Percentiles rank a stretch among this genome's conserved stretches.
Evolutionary conservation across 2,888 invertebrate genomes (phyloP).

Genomic region (Dolomedes plantarius): DNA sequence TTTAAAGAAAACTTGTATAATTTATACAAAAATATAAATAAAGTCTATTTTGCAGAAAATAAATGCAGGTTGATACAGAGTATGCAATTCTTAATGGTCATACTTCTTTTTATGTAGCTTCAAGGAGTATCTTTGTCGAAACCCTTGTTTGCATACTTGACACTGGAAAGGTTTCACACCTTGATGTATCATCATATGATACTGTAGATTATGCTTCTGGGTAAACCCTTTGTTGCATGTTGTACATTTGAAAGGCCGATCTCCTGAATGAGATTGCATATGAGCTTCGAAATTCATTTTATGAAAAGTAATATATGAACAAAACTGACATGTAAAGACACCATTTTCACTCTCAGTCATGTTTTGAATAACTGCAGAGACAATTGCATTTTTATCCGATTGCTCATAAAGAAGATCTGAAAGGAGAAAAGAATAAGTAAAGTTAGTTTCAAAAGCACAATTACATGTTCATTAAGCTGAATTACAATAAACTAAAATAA

Average conservation of each 20-base stretch:
- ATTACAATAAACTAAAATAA: too few relatives aligned
- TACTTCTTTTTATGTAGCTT: conserved; percentile 61
- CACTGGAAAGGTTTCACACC: conserved; percentile 53
- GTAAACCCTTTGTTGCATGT: conserved; percentile 61
- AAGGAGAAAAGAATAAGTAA: not conserved
- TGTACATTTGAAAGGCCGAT: conserved; percentile 51
- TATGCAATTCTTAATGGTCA: conserved; percentile 41
- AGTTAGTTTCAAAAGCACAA: too few relatives aligned
- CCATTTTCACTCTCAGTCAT: conserved; percentile 30
- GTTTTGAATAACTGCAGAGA: conserved; percentile 26
- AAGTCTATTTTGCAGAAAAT: too few relatives aligned
- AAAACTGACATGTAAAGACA: conserved; percentile 50
- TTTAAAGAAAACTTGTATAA: too few relatives aligned
- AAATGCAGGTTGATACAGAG: too few relatives aligned
- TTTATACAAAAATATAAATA: too few relatives aligned
- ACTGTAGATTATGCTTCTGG: conserved; percentile 61
- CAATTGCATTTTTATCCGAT: conserved; percentile 22
- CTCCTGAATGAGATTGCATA: conserved; percentile 46
- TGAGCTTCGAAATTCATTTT: conserved; percentile 56
- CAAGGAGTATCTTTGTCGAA: conserved; percentile 48
- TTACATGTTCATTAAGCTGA: too few relatives aligned
- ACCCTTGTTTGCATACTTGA: conserved; percentile 44
- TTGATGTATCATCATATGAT: conserved; percentile 57
- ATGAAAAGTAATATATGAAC: conserved; percentile 37
- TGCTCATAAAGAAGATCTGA: not conserved